phyloP scores from a whole-genome alignment of 2,888 invertebrate species.

The Synergus umbraculus region DNA sequence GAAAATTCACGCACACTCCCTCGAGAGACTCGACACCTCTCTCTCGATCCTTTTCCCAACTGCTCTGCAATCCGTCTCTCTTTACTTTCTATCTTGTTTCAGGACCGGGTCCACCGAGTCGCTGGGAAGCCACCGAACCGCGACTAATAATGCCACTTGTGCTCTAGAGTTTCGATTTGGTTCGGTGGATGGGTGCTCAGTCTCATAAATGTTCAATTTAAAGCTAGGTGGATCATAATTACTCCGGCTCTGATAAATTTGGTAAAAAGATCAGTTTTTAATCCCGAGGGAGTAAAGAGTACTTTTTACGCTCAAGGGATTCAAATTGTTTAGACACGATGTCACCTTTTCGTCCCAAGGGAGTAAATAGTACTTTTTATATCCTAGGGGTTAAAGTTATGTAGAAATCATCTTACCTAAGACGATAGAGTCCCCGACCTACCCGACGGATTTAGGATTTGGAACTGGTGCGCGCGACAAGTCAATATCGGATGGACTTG shows the following conservation, averaged over 20 bases:
- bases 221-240: neutral
- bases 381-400: too few relatives aligned
- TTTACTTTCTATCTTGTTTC: conserved; percentile 58
- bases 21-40: neutral
- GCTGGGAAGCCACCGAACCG: conserved; percentile 56
- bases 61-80: conserved; percentile 40
- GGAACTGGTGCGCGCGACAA: too few relatives aligned
- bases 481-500: too few relatives aligned
- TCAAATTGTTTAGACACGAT: too few relatives aligned
- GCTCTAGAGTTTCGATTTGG: conserved; percentile 51
- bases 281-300: too few relatives aligned
- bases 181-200: neutral
- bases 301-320: too few relatives aligned
- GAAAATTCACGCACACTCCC: conserved; percentile 50
- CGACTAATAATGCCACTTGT: conserved; percentile 64
- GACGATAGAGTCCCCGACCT: too few relatives aligned
- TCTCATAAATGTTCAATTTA: neutral
- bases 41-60: neutral
- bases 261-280: neutral
- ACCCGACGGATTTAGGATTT: too few relatives aligned
- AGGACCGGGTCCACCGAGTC: conserved; percentile 40
- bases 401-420: too few relatives aligned
- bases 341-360: too few relatives aligned
- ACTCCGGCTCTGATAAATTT: neutral
- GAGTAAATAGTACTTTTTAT: too few relatives aligned